Evolutionary conservation across 2,888 invertebrate species (phyloP).

Genomic region (Branchellion lobata): DNA sequence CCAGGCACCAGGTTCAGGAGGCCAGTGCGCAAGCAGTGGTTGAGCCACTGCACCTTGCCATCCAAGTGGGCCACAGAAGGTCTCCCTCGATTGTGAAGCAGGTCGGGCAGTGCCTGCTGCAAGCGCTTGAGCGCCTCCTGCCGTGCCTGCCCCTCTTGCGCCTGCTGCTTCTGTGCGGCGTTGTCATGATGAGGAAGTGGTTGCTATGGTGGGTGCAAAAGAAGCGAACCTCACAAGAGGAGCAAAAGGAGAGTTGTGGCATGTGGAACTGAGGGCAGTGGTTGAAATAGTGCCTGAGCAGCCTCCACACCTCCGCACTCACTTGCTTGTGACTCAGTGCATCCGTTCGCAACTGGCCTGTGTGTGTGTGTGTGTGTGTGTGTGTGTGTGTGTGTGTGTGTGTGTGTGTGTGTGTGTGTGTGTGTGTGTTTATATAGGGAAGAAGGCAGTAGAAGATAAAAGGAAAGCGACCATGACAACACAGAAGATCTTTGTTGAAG

Average conservation of each 20-base stretch:
- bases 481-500: neutral
- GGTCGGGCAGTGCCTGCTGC: neutral
- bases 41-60: neutral
- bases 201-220: neutral
- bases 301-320: neutral
- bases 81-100: neutral
- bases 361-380: constrained; percentile 12
- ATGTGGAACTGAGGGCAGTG: neutral
- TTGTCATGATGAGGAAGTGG: neutral
- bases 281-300: neutral
- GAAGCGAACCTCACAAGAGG: neutral
- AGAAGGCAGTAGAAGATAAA: too few relatives aligned
- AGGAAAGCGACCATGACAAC: neutral
- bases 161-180: neutral
- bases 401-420: neutral
- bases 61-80: neutral
- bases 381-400: constrained; percentile 33
- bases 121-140: neutral
- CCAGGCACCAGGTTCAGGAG: too few relatives aligned
- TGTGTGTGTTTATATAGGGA: too few relatives aligned
- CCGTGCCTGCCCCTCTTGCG: neutral
- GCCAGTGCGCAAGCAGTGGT: neutral
- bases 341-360: neutral
- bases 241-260: neutral
- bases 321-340: neutral